Percentiles rank a stretch among this genome's conserved stretches.
Evolutionary conservation across 23 tunicate species (phyloP).

Genomic region (Botrylloides violaceus): DNA sequence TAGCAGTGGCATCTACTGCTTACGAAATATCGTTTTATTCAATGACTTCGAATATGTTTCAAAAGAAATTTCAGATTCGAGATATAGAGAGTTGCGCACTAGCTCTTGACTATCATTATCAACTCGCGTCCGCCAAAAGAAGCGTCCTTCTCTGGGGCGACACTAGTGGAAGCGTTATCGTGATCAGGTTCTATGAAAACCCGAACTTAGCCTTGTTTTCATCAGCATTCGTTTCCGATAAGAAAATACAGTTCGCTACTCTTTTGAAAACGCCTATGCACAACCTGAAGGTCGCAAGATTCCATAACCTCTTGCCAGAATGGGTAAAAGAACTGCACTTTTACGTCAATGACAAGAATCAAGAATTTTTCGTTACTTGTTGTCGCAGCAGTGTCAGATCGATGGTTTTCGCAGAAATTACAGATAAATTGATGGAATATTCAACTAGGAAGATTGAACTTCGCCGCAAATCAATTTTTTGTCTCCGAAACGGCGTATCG

Average conservation of each 20-base stretch:
- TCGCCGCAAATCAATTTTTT: conserved; percentile 27
- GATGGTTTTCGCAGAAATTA: conserved; percentile 34
- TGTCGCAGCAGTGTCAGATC: conserved; percentile 6
- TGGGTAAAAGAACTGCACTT: conserved; percentile 81
- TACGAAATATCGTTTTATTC: conserved; percentile 66
- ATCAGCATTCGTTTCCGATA: conserved; percentile 25
- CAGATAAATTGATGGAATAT: background rate
- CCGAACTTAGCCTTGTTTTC: conserved; percentile 63
- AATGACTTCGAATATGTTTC: conserved; percentile 42
- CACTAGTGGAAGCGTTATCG: conserved; percentile 43
- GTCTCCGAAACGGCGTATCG: conserved; percentile 28
- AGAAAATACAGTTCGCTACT: conserved; percentile 20
- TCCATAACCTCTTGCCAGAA: conserved; percentile 32
- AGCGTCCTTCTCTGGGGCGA: conserved; percentile 80
- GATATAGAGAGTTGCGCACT: conserved; percentile 57
- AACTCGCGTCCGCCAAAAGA: conserved; percentile 20
- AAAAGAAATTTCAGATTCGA: conserved; percentile 63
- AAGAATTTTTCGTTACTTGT: conserved; percentile 36
- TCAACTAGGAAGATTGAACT: conserved; percentile 9
- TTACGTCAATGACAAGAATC: conserved; percentile 43
- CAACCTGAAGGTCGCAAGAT: conserved; percentile 28
- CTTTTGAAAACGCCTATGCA: conserved; percentile 22
- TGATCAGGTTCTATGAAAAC: conserved; percentile 53
- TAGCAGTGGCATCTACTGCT: conserved; percentile 78
- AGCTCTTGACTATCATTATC: conserved; percentile 52